A percentile compares a stretch with the other conserved stretches of the same genome.
phyloP scores from a whole-genome alignment of 37 sponge, comb jelly and placozoan species.

The Cladorhizidae sp. region DNA sequence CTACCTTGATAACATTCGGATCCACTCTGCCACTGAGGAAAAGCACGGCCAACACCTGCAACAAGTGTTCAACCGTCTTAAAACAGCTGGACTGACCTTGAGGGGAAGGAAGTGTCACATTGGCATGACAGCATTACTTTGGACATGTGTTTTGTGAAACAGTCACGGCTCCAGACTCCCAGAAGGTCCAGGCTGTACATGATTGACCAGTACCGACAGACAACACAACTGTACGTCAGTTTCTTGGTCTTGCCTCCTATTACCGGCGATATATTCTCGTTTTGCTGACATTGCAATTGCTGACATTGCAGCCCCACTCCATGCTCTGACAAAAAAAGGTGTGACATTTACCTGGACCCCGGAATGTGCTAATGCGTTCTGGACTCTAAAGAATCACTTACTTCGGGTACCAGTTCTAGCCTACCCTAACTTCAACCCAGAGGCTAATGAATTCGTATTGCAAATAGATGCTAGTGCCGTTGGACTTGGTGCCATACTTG shows the following conservation, averaged over 20 bases:
- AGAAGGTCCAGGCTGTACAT: conserved; percentile 43
- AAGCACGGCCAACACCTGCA: too few species aligned
- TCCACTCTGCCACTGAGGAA: too few species aligned
- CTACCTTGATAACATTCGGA: too few species aligned
- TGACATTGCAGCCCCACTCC: conserved; percentile 58
- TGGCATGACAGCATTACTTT: conserved; percentile 32
- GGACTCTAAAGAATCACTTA: conserved; percentile 39
- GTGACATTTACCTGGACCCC: conserved; percentile 45
- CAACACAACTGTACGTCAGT: conserved; percentile 22
- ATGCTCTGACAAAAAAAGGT: conserved; percentile 38
- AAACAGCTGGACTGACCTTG: too few species aligned
- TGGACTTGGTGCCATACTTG: conserved; percentile 66
- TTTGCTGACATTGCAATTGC: too few species aligned
- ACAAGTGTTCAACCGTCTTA: too few species aligned
- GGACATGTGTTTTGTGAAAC: conserved; percentile 43
- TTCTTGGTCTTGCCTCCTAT: conserved; percentile 65
- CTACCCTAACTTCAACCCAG: conserved; percentile 37
- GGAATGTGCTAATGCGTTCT: conserved; percentile 34
- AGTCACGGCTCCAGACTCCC: conserved; percentile 52
- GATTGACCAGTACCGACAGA: conserved; percentile 54
- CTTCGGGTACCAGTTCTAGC: conserved; percentile 44
- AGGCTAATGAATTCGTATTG: conserved; percentile 34
- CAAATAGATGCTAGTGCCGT: conserved; percentile 72
- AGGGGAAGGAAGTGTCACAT: conserved; percentile 45
- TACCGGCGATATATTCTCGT: conserved; percentile 50